Percentiles rank a stretch among this genome's conserved stretches.
phyloP scores from a whole-genome alignment of 1,140 invertebrate genomes.

The Pseudomyrmex gracilis region DNA sequence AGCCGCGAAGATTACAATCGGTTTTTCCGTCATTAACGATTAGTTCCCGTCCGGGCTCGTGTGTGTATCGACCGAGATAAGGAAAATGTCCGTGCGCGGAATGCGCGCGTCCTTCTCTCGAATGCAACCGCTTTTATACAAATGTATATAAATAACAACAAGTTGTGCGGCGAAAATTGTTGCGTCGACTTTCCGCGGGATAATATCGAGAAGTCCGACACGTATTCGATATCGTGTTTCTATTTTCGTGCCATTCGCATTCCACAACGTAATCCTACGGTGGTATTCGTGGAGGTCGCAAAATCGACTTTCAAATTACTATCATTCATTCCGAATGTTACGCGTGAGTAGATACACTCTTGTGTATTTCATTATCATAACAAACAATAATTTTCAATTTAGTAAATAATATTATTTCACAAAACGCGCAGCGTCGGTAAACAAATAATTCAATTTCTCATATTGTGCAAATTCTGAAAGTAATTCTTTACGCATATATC shows the following conservation, averaged over 20 bases:
- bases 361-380: neutral
- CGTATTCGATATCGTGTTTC: neutral
- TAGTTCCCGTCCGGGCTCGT: conserved; percentile 15
- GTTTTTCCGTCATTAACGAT: conserved; percentile 53
- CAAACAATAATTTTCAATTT: neutral
- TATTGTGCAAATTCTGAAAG: too few species aligned
- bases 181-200: neutral
- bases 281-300: neutral
- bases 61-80: neutral
- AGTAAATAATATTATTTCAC: too few species aligned
- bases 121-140: neutral
- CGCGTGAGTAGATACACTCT: too few species aligned
- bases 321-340: neutral
- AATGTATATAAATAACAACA: conserved; percentile 22
- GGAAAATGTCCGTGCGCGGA: conserved; percentile 34
- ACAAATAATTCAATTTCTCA: neutral
- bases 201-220: neutral
- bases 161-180: conserved; percentile 9
- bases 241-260: conserved; percentile 22
- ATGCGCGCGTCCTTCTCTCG: conserved; percentile 31
- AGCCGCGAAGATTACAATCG: conserved; percentile 38
- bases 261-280: neutral
- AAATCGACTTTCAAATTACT: neutral
- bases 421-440: neutral
- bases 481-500: neutral